phyloP scores from a whole-genome alignment of 2,888 invertebrate genomes.

The Lithophane socia region DNA sequence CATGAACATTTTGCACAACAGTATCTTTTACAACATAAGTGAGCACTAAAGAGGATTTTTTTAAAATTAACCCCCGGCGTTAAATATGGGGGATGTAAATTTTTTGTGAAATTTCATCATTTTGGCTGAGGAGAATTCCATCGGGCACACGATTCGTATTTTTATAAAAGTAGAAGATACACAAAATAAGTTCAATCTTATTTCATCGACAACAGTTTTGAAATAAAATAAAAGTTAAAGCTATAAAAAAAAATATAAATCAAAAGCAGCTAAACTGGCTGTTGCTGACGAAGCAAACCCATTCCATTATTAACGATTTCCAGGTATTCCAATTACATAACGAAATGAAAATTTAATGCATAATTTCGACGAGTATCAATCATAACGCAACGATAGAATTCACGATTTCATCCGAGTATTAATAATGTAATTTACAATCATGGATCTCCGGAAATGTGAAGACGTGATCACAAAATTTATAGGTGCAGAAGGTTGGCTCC shows the following conservation, averaged over 20 bases:
- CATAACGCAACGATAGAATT: conserved; percentile 54
- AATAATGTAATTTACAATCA: conserved; percentile 65
- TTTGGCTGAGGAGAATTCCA: too few relatives aligned
- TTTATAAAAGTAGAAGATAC: too few relatives aligned
- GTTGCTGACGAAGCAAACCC: background rate
- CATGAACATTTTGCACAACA: background rate
- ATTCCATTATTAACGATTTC: conserved; percentile 11
- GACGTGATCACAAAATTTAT: background rate
- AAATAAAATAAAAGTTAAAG: background rate
- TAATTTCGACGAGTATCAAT: conserved; percentile 41
- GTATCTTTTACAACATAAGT: background rate
- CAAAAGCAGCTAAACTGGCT: background rate
- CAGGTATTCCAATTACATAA: conserved; percentile 13
- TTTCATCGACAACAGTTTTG: background rate
- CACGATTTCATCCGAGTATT: conserved; percentile 45
- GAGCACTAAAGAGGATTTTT: background rate
- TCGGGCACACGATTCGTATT: background rate
- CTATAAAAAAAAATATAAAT: background rate
- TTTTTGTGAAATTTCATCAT: background rate
- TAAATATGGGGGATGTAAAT: too few relatives aligned
- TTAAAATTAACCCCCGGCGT: fast-evolving
- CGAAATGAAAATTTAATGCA: conserved; percentile 14
- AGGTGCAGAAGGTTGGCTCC: background rate
- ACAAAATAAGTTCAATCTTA: background rate
- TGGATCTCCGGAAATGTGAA: conserved; percentile 47